A percentile compares a stretch with the other conserved stretches of the same genome.
Conservation (phyloP, 2,888 invertebrate genomes). For the Pycnomerus fuliginosus region DNA sequence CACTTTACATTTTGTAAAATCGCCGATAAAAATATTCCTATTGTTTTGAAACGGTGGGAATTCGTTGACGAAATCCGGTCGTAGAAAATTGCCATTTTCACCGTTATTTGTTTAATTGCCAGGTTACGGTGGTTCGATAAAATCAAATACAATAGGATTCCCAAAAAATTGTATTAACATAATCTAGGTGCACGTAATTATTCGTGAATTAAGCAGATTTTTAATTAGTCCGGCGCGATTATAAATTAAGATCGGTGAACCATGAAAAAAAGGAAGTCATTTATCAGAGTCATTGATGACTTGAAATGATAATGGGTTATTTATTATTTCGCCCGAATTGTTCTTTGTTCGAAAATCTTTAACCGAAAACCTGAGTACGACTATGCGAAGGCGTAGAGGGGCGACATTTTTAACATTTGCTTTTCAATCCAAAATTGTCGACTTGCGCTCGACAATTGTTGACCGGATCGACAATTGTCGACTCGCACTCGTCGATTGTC, state of each 20-base stretch:
- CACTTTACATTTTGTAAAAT: constrained; percentile 11
- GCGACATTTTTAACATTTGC: too few species aligned
- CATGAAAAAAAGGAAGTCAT: constrained; percentile 44
- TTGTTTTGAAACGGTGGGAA: constrained; percentile 5
- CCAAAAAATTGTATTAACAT: constrained; percentile 31
- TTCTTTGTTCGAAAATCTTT: too few species aligned
- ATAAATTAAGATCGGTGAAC: constrained; percentile 40
- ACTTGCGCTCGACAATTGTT: too few species aligned
- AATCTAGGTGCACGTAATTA: constrained; percentile 33
- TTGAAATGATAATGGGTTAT: too few species aligned
- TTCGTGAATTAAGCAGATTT: constrained; percentile 27
- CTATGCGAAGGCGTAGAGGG: too few species aligned
- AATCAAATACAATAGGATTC: constrained; percentile 26
- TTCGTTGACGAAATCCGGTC: constrained; percentile 1
- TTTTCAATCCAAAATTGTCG: too few species aligned
- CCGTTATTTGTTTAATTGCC: too few species aligned
- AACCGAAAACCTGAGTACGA: too few species aligned
- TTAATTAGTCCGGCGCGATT: constrained; percentile 38
- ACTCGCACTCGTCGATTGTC: too few species aligned
- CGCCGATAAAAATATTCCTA: constrained; percentile 8
- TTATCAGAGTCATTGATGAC: constrained; percentile 34
- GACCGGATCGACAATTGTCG: too few species aligned
- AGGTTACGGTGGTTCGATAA: constrained; percentile 14
- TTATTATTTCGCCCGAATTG: too few species aligned
- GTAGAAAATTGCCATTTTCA: too few species aligned